Evolutionary conservation across 2,113 vertebrate genomes (phyloP).

Genomic region (Saguinus midas): DNA sequence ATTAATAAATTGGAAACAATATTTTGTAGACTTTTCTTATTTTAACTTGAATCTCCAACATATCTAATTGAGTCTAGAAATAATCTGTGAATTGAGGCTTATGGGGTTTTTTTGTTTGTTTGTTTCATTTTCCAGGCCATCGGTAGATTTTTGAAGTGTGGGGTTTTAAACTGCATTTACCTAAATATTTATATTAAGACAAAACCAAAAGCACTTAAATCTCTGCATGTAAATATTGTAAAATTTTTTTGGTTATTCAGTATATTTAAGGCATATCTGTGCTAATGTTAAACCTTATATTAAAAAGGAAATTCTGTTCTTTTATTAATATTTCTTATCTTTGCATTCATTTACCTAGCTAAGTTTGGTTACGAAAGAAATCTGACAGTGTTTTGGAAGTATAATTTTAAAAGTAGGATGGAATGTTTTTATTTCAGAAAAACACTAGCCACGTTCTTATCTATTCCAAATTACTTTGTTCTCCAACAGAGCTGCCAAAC

Average conservation of each 20-base stretch:
- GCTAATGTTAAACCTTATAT: not conserved
- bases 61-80: not conserved
- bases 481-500: slow-evolving; percentile 85
- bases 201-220: not conserved
- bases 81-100: not conserved
- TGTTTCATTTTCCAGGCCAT: not conserved
- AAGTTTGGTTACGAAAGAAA: slow-evolving; percentile 56
- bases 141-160: not conserved
- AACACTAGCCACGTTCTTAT: slow-evolving; percentile 81
- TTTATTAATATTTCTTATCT: slow-evolving; percentile 31
- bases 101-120: not conserved
- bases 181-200: slow-evolving; percentile 27
- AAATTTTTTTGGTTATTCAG: not conserved
- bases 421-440: slow-evolving; percentile 76
- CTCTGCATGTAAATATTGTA: not conserved
- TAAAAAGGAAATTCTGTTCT: slow-evolving; percentile 25
- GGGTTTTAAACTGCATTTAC: not conserved
- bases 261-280: slow-evolving; percentile 6
- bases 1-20: not conserved
- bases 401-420: slow-evolving; percentile 62
- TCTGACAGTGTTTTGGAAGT: slow-evolving; percentile 45
- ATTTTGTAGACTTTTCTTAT: not conserved
- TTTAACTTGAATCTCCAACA: not conserved
- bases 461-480: slow-evolving; percentile 83
- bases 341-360: slow-evolving; percentile 32